Conservation (phyloP, 30 jellyfish, hydroid and myxozoan species). For the Turritopsis dohrnii region DNA sequence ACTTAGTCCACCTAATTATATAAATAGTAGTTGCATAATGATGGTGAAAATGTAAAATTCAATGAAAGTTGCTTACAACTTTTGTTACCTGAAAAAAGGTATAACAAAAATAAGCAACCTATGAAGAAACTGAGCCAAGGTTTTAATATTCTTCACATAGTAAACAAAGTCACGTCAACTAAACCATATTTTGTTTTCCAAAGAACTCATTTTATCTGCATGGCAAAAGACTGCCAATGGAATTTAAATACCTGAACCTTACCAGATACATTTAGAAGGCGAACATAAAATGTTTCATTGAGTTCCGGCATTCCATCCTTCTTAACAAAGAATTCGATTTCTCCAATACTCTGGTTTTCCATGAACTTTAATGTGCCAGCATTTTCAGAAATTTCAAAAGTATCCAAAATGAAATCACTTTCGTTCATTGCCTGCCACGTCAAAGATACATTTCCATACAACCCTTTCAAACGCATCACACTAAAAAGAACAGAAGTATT, state of each 20-base stretch:
- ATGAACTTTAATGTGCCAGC: slow-evolving; percentile 43
- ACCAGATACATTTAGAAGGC: slow-evolving; percentile 57
- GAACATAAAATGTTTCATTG: slow-evolving; percentile 58
- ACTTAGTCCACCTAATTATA: not conserved
- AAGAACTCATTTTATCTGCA: too few species aligned
- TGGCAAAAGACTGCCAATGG: too few species aligned
- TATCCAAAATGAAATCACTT: not conserved
- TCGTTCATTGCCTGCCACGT: slow-evolving; percentile 39
- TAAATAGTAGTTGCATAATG: not conserved
- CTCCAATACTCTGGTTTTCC: slow-evolving; percentile 33
- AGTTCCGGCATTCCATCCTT: slow-evolving; percentile 69
- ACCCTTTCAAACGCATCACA: slow-evolving; percentile 46
- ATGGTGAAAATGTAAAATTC: too few species aligned
- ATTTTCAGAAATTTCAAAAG: slow-evolving; percentile 31
- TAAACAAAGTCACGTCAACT: too few species aligned
- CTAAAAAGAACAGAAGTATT: not conserved
- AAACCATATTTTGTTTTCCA: too few species aligned
- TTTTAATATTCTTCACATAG: too few species aligned
- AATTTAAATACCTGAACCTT: not conserved
- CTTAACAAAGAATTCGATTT: slow-evolving; percentile 23
- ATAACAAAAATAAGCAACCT: too few species aligned
- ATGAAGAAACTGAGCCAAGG: not conserved
- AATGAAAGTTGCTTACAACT: too few species aligned
- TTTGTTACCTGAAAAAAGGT: too few species aligned
- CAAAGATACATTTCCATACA: slow-evolving; percentile 54